These are phyloP conservation scores for Numenius phaeopus DNA, from an alignment of 2,797 vertebrate species.

Conservation along the genomic window DNA sequence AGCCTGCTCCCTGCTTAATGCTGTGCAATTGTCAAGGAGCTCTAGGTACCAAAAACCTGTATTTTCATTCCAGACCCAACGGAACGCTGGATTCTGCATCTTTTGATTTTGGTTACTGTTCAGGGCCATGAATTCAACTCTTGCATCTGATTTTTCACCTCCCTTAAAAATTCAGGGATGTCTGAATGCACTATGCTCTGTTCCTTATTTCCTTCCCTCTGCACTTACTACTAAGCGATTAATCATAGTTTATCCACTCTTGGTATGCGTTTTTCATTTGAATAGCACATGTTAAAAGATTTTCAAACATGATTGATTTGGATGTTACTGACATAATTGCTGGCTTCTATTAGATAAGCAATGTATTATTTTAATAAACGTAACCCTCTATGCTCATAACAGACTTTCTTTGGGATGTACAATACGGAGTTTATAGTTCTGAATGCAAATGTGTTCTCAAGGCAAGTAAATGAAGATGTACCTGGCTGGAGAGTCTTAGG, in stretches of 20 bases:
- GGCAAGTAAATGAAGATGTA: background rate
- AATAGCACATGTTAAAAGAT: background rate
- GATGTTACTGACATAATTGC: background rate
- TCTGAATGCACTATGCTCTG: background rate
- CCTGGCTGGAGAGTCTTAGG: background rate
- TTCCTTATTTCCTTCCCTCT: background rate
- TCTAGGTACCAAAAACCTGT: background rate
- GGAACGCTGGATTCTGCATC: background rate
- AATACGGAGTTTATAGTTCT: background rate
- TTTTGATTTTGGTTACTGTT: background rate
- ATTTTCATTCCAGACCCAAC: background rate
- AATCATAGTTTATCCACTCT: background rate
- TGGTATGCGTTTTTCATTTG: background rate
- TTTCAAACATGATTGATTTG: background rate
- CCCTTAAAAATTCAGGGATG: background rate
- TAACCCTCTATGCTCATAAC: background rate
- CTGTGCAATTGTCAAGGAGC: background rate
- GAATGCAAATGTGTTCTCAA: background rate
- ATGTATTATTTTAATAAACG: background rate
- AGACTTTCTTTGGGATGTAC: background rate
- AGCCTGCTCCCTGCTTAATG: background rate
- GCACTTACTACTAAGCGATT: background rate
- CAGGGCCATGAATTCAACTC: background rate
- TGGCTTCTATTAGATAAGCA: background rate
- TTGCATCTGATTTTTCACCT: background rate